phyloP scores from a whole-genome alignment of 2,888 invertebrate species.

The Stenchaetothrips biformis region DNA sequence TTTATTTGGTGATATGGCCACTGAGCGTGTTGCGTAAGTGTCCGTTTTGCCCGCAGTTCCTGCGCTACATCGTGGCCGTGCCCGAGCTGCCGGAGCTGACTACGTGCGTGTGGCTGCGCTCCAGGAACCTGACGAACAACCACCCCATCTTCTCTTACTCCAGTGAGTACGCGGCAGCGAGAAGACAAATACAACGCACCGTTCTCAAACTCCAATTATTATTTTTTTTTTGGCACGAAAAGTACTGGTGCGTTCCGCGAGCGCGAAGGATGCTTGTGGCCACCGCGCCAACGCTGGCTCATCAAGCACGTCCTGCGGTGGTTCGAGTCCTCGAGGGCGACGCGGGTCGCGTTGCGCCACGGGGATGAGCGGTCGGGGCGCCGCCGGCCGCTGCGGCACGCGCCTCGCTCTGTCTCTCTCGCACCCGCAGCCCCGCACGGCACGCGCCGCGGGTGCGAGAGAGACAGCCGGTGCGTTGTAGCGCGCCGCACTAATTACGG shows the following conservation, averaged over 20 bases:
- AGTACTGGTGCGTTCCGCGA: too few species aligned
- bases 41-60: constrained; percentile 45
- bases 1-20: too few species aligned
- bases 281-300: too few species aligned
- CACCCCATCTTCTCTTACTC: constrained; percentile 55
- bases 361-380: not conserved
- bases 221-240: not conserved
- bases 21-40: too few species aligned
- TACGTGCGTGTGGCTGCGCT: constrained; percentile 53
- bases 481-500: too few species aligned
- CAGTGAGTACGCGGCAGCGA: constrained; percentile 49
- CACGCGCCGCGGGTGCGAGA: too few species aligned
- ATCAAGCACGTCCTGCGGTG: too few species aligned
- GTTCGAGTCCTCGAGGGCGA: not conserved
- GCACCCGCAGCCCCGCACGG: too few species aligned
- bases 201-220: not conserved
- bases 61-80: constrained; percentile 50
- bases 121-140: constrained; percentile 49
- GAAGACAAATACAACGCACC: too few species aligned
- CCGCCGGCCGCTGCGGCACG: not conserved
- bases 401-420: not conserved
- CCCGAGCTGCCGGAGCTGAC: constrained; percentile 52
- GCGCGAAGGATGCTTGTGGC: too few species aligned
- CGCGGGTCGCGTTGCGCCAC: not conserved
- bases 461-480: too few species aligned